Evolutionary conservation across 2,113 vertebrate genomes (phyloP), one percentile per base, ranked within the genome.

Genomic region (Synchiropus splendidus): DNA sequence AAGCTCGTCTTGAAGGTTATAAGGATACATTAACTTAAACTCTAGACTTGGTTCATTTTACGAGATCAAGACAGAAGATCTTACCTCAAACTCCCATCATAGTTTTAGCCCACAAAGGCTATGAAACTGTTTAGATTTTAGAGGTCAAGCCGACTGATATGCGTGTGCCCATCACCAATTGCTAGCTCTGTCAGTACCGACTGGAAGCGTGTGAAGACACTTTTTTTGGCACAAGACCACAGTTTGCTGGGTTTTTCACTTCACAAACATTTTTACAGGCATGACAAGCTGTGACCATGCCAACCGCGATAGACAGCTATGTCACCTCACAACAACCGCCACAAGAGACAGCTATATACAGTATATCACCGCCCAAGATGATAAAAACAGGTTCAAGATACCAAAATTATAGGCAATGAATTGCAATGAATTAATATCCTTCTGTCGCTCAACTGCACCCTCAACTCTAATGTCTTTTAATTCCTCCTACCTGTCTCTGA

Each of bases 231-330:
- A 58, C 72, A 2, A 54, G 37, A 77, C 74, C 64, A 55, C 76
- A 62, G 46, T 58, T 72, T 53, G 67, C 54, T 63, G 58, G 66
- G 38, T 58, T 76, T 74, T 83, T 83, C 72, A 60, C 72, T 76
- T 82, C 58, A 77, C 79, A 85, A 79, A 84, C 74, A 84, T 81
- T 82, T 86, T 85, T 81, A 82, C 67, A 77, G 67, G 67, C 67
- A 18, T 76, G 62, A 75, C 72, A 78, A 63, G 51, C 70, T 63
- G 54, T 30, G 49, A 80, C 75, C 67, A 36, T 75, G 64, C 39
- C 48, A 36, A 66, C 77, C 74, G 72, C 54, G 49, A 64, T 60
- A 79, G 74, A 73, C 72, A 71, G 77, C 78, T 53, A 61, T 57
- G 65, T 76, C 67, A 74, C 79, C 80, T 72, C 56, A 62, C 71